Percentiles rank a stretch among this genome's conserved stretches.
Conservation (phyloP, 2,888 invertebrate species). For the Thera obeliscata region DNA sequence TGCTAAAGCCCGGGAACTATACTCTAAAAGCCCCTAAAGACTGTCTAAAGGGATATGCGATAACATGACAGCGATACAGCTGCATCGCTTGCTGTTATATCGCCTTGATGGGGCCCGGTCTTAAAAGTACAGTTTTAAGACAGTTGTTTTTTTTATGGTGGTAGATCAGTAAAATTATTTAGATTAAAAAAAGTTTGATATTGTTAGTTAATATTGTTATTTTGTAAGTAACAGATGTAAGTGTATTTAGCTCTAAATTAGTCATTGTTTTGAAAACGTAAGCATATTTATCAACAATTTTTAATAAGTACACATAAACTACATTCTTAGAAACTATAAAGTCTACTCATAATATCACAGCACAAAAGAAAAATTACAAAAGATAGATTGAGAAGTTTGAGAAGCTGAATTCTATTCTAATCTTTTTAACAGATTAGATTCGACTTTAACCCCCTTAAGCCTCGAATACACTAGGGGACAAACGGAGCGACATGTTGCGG, state of each 20-base stretch:
- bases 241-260: conserved; percentile 15
- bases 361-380: conserved; percentile 20
- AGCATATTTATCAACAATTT: conserved; percentile 2
- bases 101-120: too few relatives aligned
- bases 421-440: too few relatives aligned
- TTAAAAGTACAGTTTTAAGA: too few relatives aligned
- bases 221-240: background rate
- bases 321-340: conserved; percentile 39
- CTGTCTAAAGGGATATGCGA: too few relatives aligned
- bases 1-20: too few relatives aligned
- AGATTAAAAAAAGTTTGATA: background rate
- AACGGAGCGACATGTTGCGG: too few relatives aligned
- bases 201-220: background rate
- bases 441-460: too few relatives aligned
- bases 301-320: conserved; percentile 21
- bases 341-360: conserved; percentile 37
- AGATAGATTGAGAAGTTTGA: background rate
- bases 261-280: conserved; percentile 19
- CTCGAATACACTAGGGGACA: too few relatives aligned
- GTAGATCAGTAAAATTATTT: conserved; percentile 1
- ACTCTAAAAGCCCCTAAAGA: too few relatives aligned
- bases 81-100: too few relatives aligned
- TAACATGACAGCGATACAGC: too few relatives aligned
- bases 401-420: conserved; percentile 5
- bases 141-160: background rate